Evolutionary conservation across 2,113 vertebrate genomes (phyloP), one percentile per base, ranked within the genome.

Genomic region (Nothoprocta perdicaria): DNA sequence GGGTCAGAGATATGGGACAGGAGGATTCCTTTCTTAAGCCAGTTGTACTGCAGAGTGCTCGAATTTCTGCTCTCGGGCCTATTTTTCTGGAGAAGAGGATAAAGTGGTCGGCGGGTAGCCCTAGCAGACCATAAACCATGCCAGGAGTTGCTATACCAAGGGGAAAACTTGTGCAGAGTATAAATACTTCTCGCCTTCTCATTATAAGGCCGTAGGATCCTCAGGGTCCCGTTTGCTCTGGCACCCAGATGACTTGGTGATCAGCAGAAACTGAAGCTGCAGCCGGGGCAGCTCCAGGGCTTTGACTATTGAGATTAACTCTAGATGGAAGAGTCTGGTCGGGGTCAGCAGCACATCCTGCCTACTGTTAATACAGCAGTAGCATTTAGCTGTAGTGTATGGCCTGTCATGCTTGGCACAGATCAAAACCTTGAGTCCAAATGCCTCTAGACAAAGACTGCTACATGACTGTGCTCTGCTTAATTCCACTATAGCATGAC

Each of bases 41-140:
- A 50, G 78, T 68, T 4, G 0, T 84, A 55, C 53, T 22, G 29
- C 41, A 73, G 94, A 35, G 46, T 88, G 45, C 61, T 84, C 71
- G 58, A 61, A n/a, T 96, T 93, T 65, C 73, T 88, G 76, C 58
- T 92, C 53, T 80, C 74, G 73, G 62, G 73, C 61, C 18, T 46
- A 35, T 40, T 74, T 88, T 65, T 66, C 35, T 58, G 24, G 46
- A 66, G 26, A 93, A 76, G 24, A 86, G 58, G 73, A 81, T 40
- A 80, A 85, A 41, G 73, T 0, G 1, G 31, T 38, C 63, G 24
- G 16, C 50, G 85, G 75, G 46, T 60, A 58, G 60, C 22, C 84
- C 38, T 33, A 43, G 24, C 38, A 85, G 72, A 57, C 43, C 69
- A 58, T 74, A 75, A 77, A 62, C 35, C 63, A 55, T 74, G 45